Percentiles rank a stretch among this genome's conserved stretches.
phyloP scores from a whole-genome alignment of 2,888 invertebrate genomes.

The Enchytraeus crypticus region DNA sequence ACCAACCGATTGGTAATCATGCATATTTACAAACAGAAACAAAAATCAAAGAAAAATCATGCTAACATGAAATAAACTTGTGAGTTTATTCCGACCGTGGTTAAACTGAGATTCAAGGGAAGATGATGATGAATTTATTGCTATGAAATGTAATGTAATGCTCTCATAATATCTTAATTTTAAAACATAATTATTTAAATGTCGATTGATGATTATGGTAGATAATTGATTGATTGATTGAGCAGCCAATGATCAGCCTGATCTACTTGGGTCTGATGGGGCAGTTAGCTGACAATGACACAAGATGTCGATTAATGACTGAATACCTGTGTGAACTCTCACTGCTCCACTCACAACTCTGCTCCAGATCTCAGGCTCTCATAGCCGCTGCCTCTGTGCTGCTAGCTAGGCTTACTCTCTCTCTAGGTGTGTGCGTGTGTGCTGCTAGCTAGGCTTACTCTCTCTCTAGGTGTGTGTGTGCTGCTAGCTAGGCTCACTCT shows the following conservation, averaged over 20 bases:
- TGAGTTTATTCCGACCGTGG: too few species aligned
- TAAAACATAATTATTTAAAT: too few species aligned
- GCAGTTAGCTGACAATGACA: slow-evolving; percentile 28
- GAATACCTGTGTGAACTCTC: slow-evolving; percentile 43
- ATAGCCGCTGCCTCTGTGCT: slow-evolving; percentile 41
- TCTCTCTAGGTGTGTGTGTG: background rate
- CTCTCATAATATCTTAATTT: too few species aligned
- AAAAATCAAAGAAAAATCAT: too few species aligned
- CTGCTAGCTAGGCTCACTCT: background rate
- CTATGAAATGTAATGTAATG: too few species aligned
- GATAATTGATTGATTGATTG: background rate
- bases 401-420: slow-evolving; percentile 35
- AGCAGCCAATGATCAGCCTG: slow-evolving; percentile 34
- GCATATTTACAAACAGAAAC: too few species aligned
- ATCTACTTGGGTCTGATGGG: slow-evolving; percentile 39
- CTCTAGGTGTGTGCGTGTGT: slow-evolving; percentile 29
- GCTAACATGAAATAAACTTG: too few species aligned
- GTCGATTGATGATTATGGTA: too few species aligned
- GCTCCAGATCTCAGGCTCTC: slow-evolving; percentile 38
- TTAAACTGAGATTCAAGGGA: too few species aligned
- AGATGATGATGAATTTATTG: too few species aligned
- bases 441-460: too few species aligned
- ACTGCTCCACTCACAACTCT: slow-evolving; percentile 42
- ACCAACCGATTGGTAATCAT: too few species aligned
- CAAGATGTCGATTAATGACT: slow-evolving; percentile 30